Conservation (phyloP, 2,888 invertebrate genomes). For the Aleiodes leptofemur region DNA sequence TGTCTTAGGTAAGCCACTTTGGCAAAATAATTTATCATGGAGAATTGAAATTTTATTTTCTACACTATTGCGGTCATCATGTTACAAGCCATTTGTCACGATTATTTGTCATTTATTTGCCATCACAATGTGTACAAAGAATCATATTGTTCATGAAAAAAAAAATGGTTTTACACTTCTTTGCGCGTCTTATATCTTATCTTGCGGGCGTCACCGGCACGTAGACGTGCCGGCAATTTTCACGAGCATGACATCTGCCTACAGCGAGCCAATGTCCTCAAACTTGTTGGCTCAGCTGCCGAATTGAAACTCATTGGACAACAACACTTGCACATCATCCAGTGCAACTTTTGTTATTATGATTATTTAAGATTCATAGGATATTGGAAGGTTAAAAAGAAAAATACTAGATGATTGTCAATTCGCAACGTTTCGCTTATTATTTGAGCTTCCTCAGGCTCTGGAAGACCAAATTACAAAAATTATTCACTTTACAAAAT, state of each 20-base stretch:
- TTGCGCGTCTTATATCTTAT: slow-evolving; percentile 34
- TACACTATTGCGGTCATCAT: background rate
- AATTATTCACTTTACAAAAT: no score
- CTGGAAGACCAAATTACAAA: no score
- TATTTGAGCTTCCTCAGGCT: no score
- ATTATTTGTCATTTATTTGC: background rate
- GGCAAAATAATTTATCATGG: no score
- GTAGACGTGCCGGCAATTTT: slow-evolving; percentile 4
- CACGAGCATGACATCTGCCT: slow-evolving; percentile 42
- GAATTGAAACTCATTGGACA: slow-evolving; percentile 13
- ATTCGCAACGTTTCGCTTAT: no score
- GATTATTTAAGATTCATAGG: no score
- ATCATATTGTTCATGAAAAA: background rate
- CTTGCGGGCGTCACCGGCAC: slow-evolving; percentile 24
- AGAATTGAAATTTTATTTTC: slow-evolving; percentile 1
- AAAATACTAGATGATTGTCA: no score
- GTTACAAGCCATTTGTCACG: background rate
- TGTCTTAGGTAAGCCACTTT: slow-evolving; percentile 40
- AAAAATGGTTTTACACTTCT: background rate
- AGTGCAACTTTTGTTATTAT: no score
- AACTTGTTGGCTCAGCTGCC: slow-evolving; percentile 46
- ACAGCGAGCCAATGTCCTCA: slow-evolving; percentile 39
- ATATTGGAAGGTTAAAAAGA: no score
- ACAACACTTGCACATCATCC: slow-evolving; percentile 7
- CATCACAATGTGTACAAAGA: background rate